Evolutionary conservation across 2,797 vertebrate genomes (phyloP).

Genomic region (Oreochromis mossambicus): DNA sequence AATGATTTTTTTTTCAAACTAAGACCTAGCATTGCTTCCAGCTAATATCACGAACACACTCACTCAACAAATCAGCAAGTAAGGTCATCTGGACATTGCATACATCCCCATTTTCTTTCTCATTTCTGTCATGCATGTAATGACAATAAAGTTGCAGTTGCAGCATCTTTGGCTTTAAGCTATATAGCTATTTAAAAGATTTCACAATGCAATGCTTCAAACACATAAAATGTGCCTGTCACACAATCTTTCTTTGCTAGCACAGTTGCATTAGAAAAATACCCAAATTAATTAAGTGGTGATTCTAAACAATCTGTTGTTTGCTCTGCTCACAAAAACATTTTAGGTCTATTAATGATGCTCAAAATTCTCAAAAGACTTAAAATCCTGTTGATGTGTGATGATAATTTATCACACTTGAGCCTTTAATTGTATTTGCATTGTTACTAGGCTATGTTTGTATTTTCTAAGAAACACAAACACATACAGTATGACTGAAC

Average conservation of each 20-base stretch:
- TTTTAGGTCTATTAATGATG: background rate
- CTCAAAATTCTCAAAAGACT: background rate
- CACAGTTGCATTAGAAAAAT: background rate
- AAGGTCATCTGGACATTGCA: background rate
- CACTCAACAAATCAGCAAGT: background rate
- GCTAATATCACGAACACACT: background rate
- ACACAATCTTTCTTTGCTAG: background rate
- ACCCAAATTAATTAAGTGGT: background rate
- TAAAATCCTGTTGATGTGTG: background rate
- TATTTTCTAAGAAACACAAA: background rate
- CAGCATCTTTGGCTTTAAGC: background rate
- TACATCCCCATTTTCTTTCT: background rate
- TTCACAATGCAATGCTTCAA: background rate
- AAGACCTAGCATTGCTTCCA: background rate
- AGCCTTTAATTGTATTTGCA: background rate
- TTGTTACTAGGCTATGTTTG: background rate
- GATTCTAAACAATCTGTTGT: background rate
- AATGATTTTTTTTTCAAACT: background rate
- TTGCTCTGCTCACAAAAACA: background rate
- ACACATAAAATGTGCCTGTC: background rate
- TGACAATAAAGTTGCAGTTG: background rate
- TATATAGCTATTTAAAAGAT: rapidly evolving
- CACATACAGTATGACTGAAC: background rate
- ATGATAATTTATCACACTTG: background rate
- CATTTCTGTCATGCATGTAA: background rate